Base-by-base conservation (phyloP, 2,113 vertebrate genomes). In the Naja naja region DNA sequence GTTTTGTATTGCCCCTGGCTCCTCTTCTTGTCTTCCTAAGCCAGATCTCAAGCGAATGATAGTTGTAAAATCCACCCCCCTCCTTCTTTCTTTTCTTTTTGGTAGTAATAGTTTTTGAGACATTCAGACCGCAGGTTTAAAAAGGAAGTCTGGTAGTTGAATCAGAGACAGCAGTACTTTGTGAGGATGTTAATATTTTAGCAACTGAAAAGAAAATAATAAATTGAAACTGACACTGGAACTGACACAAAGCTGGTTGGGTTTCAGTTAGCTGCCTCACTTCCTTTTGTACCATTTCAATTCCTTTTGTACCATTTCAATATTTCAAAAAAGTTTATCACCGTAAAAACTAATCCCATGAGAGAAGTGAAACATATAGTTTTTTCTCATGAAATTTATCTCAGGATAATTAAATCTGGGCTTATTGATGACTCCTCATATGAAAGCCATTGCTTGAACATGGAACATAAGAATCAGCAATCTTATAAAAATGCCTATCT, bases 131-230 rank as follows among this genome's bases (percentile, higher is more conserved):
- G 27, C 69, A 89, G 89, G 47, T 91, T 93, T 69, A 43, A 90
- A 89, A 95, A 95, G 89, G 92, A 90, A 94, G 89, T 94, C 89
- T 87, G 16, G 39, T 87, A 93, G 87, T 93, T 93, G 74, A 93
- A 92, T 92, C 16, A 94, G 94, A 94, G 88, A 58, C 91, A 91
- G 94, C 45, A 93, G 60, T 0, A 0, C 89, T 94, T 95, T 89
- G 91, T 94, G 87, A 89, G 89, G 88, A 88, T 89, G 60, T 94
- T 95, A 64, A 53, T 60, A 58, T 69, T 12, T 27, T 53, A 54
- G 23, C 85, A 45, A 47, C 58, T 93, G 90, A 93, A 88, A 87
- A 64, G 56, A 93, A 90, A 91, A 92, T 87, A 94, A 90, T 88
- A 34, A 60, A 58, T 58, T 93, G 22, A 1, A 16, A 91, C 81